These are phyloP conservation scores for Standfussiana lucernea DNA, from an alignment of 2,888 invertebrate species.

Conservation along the genomic window DNA sequence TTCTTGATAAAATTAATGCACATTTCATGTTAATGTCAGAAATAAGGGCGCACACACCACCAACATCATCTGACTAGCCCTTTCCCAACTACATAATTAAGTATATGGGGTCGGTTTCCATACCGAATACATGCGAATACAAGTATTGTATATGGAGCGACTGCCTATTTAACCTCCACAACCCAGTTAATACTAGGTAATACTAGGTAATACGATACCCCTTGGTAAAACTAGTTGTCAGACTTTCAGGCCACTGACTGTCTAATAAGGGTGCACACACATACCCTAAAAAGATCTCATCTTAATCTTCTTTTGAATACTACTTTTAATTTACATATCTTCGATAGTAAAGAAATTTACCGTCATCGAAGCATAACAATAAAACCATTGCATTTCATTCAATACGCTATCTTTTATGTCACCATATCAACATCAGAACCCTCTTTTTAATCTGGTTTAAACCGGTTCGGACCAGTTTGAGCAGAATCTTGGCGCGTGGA, in stretches of 20 bases:
- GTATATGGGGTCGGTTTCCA: neutral
- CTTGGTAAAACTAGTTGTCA: neutral
- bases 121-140: too few species aligned
- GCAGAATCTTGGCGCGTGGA: constrained; percentile 72
- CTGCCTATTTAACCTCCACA: too few species aligned
- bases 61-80: neutral
- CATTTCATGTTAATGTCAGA: neutral
- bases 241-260: too few species aligned
- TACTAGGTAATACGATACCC: too few species aligned
- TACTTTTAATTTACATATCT: constrained; percentile 42
- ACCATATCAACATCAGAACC: constrained; percentile 48
- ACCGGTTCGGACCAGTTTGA: constrained; percentile 67
- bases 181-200: neutral
- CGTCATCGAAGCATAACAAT: constrained; percentile 45
- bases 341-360: constrained; percentile 50
- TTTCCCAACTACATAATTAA: too few species aligned
- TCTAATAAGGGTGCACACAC: neutral
- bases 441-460: constrained; percentile 58
- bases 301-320: constrained; percentile 6
- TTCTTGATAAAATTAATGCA: neutral
- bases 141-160: too few species aligned
- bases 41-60: neutral
- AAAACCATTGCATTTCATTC: constrained; percentile 48
- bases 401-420: constrained; percentile 44
- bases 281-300: neutral